Evolutionary conservation across 2,797 vertebrate species (phyloP).

Genomic region (Octomys mimax): DNA sequence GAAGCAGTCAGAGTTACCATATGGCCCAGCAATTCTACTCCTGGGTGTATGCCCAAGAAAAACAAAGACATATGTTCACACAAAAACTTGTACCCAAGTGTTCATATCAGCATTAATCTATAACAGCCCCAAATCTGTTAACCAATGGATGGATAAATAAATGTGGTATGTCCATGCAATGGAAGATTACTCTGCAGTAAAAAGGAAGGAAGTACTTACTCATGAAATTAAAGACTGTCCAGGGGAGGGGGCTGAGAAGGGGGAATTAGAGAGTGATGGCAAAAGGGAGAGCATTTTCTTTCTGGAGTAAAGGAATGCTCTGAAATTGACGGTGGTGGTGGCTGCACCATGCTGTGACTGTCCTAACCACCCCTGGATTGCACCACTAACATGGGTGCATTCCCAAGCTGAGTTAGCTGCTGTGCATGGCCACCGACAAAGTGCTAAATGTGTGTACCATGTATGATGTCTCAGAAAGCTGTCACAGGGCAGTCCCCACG

Average conservation of each 20-base stretch:
- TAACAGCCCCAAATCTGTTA: neutral
- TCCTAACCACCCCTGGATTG: neutral
- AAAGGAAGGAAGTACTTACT: neutral
- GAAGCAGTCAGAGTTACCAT: neutral
- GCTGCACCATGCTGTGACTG: accelerated
- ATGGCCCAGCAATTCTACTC: neutral
- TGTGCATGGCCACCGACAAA: neutral
- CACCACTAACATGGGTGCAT: no score
- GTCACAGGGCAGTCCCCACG: neutral
- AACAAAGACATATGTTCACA: neutral
- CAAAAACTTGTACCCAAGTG: neutral
- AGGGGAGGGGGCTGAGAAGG: no score
- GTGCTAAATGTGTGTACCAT: neutral
- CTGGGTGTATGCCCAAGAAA: neutral
- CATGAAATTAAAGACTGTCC: neutral
- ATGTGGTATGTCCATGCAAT: neutral
- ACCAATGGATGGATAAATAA: neutral
- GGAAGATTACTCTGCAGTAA: neutral
- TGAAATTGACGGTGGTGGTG: neutral
- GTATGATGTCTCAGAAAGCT: neutral
- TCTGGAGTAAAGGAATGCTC: neutral
- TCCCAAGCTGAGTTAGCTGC: neutral
- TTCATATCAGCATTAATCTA: neutral
- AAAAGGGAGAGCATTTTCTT: neutral
- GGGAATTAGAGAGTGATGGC: no score